Evolutionary conservation across 2,888 invertebrate species (phyloP), one percentile per base, ranked within the genome.

Genomic region (Monopis laevigella): DNA sequence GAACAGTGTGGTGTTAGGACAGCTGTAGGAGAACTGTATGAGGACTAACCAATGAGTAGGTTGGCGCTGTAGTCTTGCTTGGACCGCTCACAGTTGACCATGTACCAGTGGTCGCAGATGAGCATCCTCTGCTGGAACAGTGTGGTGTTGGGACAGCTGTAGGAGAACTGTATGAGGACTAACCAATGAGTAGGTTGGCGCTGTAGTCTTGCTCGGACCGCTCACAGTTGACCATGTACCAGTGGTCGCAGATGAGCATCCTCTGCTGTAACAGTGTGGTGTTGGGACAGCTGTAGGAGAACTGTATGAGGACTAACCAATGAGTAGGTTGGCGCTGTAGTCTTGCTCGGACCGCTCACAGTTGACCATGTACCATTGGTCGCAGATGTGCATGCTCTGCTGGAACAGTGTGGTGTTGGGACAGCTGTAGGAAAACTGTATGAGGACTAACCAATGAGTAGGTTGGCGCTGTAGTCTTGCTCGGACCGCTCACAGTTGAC

Each of bases 281-380:
- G 67, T 90, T 89, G 17, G 90, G 90, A 52, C 91, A 91, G 16
- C 86, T 82, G 68, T 90, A 90, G 66, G 87, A 89, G 70, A 89
- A 91, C 73, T 89, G 88, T n/a, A 28, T 28, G 28, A 17, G 8
- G 13, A 51, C 71, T 66, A 45, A 85, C 89, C 90, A 42, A 90
- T 89, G 2, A 89, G 72, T 11, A 88, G 65, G 59, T 90, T 90
- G 8, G 89, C 89, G 36, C 81, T 77, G 56, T 89, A 90, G 56
- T 88, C 86, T 43, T 73, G 69, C 54, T 87, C 86, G 0, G 89
- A 85, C 61, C 83, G 84, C 53, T 87, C 87, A 55, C 90, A 90
- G 68, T 90, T 88, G 44, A 90, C 90, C 89, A 90, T 89, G 64
- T 90, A 90, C 90, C 87, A 88, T 61, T 91, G 90, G 66, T 90